Evolutionary conservation across 2,888 invertebrate genomes (phyloP).

Genomic region (Cybosia mesomella): DNA sequence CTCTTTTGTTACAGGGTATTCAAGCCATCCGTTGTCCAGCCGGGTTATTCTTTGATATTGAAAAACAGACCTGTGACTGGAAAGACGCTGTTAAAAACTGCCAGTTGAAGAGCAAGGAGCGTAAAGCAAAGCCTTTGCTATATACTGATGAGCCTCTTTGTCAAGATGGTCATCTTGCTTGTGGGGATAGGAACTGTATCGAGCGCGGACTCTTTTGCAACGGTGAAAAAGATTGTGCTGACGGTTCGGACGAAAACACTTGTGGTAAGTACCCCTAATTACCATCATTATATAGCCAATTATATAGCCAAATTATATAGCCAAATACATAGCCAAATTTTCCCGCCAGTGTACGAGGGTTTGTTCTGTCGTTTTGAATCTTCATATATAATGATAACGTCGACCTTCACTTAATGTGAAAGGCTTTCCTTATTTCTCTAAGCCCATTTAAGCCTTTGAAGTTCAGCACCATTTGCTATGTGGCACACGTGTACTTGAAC

Average conservation of each 20-base stretch:
- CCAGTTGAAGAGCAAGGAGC: conserved; percentile 95
- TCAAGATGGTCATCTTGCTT: conserved; percentile 94
- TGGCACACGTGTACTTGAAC: background rate
- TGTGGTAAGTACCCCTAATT: conserved; percentile 91
- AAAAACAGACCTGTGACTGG: conserved; percentile 98
- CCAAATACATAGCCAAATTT: background rate
- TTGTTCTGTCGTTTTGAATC: background rate
- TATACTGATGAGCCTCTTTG: conserved; percentile 97
- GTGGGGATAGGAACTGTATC: conserved; percentile 95
- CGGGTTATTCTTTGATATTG: conserved; percentile 96
- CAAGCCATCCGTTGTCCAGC: conserved; percentile 97
- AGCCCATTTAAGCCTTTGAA: background rate
- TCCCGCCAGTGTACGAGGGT: background rate
- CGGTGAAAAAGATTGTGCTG: conserved; percentile 95
- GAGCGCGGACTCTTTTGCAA: conserved; percentile 97
- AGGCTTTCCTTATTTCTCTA: background rate
- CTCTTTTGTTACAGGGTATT: conserved; percentile 89
- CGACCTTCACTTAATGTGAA: background rate
- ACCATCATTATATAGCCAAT: too few relatives aligned
- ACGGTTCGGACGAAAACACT: conserved; percentile 96
- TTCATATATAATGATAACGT: background rate
- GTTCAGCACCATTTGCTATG: background rate
- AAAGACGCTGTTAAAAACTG: conserved; percentile 97
- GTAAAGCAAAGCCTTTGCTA: conserved; percentile 94
- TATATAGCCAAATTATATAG: too few relatives aligned